phyloP scores from a whole-genome alignment of 2,113 vertebrate species.

The Corythoichthys haematopterus region DNA sequence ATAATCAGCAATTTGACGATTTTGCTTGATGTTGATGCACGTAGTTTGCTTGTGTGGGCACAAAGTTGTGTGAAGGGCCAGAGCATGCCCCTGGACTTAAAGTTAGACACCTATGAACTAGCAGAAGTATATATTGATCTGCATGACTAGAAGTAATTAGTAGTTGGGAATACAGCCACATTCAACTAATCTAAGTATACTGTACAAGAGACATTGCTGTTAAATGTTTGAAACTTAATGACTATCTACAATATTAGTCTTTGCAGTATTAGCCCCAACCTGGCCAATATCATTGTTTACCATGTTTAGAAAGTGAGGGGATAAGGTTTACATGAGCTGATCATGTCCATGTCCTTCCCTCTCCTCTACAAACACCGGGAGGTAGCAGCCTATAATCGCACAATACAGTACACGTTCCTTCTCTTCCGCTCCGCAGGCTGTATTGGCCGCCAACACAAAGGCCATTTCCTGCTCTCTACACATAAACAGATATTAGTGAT shows the following conservation, averaged over 20 bases:
- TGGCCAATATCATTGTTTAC: background rate
- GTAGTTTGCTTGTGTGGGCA: too few species aligned
- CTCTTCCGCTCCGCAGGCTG: slow-evolving; percentile 45
- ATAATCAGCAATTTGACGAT: too few species aligned
- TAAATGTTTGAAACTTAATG: too few species aligned
- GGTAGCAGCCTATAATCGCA: slow-evolving; percentile 26
- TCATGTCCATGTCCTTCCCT: slow-evolving; percentile 3
- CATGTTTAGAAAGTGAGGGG: background rate
- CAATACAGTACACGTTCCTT: slow-evolving; percentile 33
- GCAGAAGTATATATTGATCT: too few species aligned
- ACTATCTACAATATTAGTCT: background rate
- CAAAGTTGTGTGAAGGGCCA: too few species aligned
- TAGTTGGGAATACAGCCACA: too few species aligned
- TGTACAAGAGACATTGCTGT: too few species aligned
- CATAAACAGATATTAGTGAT: slow-evolving; percentile 44
- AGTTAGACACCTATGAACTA: too few species aligned
- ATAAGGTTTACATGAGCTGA: slow-evolving; percentile 10
- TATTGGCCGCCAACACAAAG: slow-evolving; percentile 45
- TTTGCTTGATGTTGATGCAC: too few species aligned
- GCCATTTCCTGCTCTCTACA: slow-evolving; percentile 52
- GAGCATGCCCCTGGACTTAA: too few species aligned
- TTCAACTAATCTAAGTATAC: too few species aligned
- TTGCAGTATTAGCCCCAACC: background rate
- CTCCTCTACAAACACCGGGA: slow-evolving; percentile 20
- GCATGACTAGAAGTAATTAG: too few species aligned